Base-by-base conservation (phyloP, 2,888 invertebrate genomes). In the Nemapogon koenigi region DNA sequence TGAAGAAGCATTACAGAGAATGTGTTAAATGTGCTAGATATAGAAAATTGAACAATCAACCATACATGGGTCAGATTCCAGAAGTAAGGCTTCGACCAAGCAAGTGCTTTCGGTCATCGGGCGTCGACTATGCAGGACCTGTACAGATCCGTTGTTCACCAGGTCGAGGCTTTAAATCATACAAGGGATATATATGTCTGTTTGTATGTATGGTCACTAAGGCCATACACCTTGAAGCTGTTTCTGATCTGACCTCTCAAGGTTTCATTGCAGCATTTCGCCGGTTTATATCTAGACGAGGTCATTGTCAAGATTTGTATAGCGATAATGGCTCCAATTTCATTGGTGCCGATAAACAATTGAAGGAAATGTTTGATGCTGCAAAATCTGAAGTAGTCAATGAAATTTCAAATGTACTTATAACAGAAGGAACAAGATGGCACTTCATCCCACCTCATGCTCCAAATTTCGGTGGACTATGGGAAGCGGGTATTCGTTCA, bases 181-280 rank as follows among this genome's bases (percentile, higher is more conserved):
- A 19, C 6, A 40, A 40, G 32, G 40, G 40, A 7, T 40, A 40
- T 13, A 39, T 39, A 3, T 47, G 48, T 15, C 16, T 46, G 2
- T 47, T 48, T 28, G 29, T 46, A 3, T 53, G 53, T 26, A 41
- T 51, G 45, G 39, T 41, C 0, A 49, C 52, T 0, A 42, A 45
- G 6, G 55, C 53, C 0, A 39, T 53, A 4, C 55, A 56, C 36
- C 27, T 58, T 0, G 58, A 59, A 36, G 39, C 46, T 2, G 54
- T 57, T 1, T 45, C 45, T 1, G 51, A 52, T 8, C 41, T 57
- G 2, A 47, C 52, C 1, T 39, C 53, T 1, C 43, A 50, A 39
- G 52, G 47, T 1, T 52, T 52, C 41, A 13, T 51, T 2, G 46
- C 48, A 3, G 51, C 47, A 0, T 53, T 48, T 17, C 43, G 35